phyloP scores from a whole-genome alignment of 2,113 vertebrate species.

The Rallus limicola region DNA sequence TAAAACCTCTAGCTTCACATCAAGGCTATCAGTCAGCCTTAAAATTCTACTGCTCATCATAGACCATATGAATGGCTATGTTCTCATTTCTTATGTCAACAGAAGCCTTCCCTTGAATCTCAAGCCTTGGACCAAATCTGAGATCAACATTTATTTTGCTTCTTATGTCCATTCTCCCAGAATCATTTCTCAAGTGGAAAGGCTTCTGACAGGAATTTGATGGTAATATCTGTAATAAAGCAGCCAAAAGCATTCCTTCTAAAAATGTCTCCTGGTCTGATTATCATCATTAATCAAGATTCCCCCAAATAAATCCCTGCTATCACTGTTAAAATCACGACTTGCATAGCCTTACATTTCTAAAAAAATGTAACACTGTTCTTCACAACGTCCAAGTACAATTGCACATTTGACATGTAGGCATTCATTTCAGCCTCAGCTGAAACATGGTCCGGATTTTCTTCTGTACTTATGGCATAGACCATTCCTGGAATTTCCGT shows the following conservation, averaged over 20 bases:
- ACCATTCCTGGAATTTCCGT: background rate
- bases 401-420: background rate
- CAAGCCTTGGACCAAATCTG: background rate
- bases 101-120: slow-evolving; percentile 24
- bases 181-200: background rate
- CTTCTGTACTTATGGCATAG: background rate
- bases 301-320: background rate
- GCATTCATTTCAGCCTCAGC: background rate
- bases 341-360: background rate
- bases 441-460: background rate
- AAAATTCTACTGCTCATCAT: slow-evolving; percentile 14
- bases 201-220: background rate
- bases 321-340: background rate
- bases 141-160: background rate
- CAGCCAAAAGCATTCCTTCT: background rate
- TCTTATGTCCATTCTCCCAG: background rate
- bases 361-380: background rate
- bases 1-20: background rate
- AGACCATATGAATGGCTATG: background rate
- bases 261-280: background rate
- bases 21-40: slow-evolving; percentile 44
- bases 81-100: slow-evolving; percentile 15
- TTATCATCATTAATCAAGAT: background rate
- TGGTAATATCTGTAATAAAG: background rate
- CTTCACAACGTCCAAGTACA: background rate